Base-by-base conservation (phyloP, 2,113 vertebrate genomes). In the Heterochromis multidens region DNA sequence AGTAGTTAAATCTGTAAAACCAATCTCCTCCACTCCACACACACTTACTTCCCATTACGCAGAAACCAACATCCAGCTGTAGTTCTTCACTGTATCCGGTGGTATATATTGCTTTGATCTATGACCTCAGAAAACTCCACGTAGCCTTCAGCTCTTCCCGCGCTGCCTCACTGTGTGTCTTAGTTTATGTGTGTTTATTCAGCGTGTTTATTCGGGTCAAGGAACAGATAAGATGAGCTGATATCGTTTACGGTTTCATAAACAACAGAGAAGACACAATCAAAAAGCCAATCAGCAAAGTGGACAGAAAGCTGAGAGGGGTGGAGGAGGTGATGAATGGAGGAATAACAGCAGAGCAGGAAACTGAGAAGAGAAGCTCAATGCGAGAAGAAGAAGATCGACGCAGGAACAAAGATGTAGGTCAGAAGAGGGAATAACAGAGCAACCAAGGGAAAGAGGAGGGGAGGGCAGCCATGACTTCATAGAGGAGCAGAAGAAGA, bases 201-300 rank as follows among this genome's bases (percentile, higher is more conserved):
- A 52, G 54, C 27, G 7, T 58, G 31, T 91, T 87, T 89, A 88
- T 92, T 88, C 85, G 60, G 89, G 90, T 82, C 81, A 87, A 63
- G 35, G 27, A 74, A 54, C 14, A 23, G 77, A 78, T 52, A 56
- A 83, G 79, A 56, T 13, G 43, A 83, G 57, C 82, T 59, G 60
- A 83, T 79, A 89, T 60, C 49, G 35, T 59, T 90, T 70, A 91
- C 46, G 23, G 63, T 77, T 89, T 74, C 78, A 85, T 81, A 84
- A 82, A 90, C 59, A 27, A 62, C 46, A 58, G 49, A 59, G 60
- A 31, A 57, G 81, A 62, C 60, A n/a, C 7, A 83, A 88, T 83
- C 83, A 87, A 81, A 89, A 78, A 81, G 80, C 70, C 80, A 84
- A 91, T 89, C 58, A 65, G 61, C 27, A 70, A 33, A 90, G 59